A percentile compares a stretch with the other conserved stretches of the same genome.
Evolutionary conservation across 92 coral and sea anemone genomes (phyloP).

Genomic region (Pocillopora grandis): DNA sequence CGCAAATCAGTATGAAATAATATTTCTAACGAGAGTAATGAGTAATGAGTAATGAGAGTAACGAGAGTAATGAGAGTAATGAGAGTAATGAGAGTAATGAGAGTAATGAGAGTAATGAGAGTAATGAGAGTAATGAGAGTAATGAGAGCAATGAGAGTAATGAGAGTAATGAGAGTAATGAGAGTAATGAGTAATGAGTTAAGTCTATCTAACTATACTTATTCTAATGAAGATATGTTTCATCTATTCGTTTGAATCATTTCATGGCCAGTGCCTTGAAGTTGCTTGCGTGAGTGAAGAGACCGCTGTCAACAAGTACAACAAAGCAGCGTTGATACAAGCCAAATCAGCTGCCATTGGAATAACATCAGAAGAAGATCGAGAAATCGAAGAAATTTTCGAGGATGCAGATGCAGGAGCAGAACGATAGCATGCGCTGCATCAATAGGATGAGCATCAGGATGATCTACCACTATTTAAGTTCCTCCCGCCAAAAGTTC

Average conservation of each 20-base stretch:
- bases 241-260: neutral
- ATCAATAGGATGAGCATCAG: conserved; percentile 50
- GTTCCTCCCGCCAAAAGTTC: conserved; percentile 46
- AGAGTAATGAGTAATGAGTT: too few species aligned
- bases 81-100: too few species aligned
- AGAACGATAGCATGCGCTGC: conserved; percentile 48
- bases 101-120: too few species aligned
- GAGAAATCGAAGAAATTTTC: conserved; percentile 49
- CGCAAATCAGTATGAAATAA: too few species aligned
- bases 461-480: conserved; percentile 39
- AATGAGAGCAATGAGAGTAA: too few species aligned
- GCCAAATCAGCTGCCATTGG: conserved; percentile 57
- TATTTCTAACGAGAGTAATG: too few species aligned
- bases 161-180: too few species aligned
- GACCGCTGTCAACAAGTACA: conserved; percentile 72
- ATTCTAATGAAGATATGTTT: neutral
- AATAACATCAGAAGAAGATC: conserved; percentile 39
- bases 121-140: too few species aligned
- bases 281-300: conserved; percentile 56
- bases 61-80: too few species aligned
- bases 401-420: conserved; percentile 53
- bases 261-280: conserved; percentile 47
- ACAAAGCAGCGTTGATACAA: conserved; percentile 66
- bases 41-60: too few species aligned
- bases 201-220: neutral